These are phyloP conservation scores for Lycocorax pyrrhopterus DNA, from an alignment of 2,113 vertebrate species.

Conservation along the genomic window DNA sequence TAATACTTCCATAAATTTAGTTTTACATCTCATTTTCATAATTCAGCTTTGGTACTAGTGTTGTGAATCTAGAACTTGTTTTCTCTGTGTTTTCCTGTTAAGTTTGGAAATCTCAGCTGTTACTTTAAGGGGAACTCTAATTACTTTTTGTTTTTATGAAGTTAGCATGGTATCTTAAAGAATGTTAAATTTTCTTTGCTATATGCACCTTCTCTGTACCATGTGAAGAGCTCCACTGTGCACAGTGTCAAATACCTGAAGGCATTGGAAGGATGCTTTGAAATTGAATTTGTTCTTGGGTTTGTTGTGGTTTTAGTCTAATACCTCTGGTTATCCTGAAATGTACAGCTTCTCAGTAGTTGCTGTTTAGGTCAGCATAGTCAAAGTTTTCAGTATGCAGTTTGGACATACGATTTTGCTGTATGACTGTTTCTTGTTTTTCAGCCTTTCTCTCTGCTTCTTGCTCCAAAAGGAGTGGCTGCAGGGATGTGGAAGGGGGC, in stretches of 20 bases:
- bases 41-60: background rate
- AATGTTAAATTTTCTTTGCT: background rate
- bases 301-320: background rate
- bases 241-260: background rate
- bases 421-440: background rate
- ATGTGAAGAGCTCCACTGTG: background rate
- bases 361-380: background rate
- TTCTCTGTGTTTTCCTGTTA: background rate
- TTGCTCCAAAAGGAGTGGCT: background rate
- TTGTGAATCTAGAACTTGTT: background rate
- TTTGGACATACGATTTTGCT: fast-evolving
- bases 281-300: background rate
- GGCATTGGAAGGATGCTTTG: background rate
- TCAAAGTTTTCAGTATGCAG: background rate
- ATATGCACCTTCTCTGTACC: background rate
- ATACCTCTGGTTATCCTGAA: background rate
- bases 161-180: background rate
- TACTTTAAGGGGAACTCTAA: background rate
- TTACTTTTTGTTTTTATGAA: background rate
- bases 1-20: background rate
- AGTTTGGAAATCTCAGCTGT: background rate
- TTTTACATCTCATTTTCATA: background rate
- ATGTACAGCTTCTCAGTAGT: background rate
- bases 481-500: background rate
- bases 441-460: background rate